phyloP scores from a whole-genome alignment of 23 tunicate genomes.

The Styela clava region DNA sequence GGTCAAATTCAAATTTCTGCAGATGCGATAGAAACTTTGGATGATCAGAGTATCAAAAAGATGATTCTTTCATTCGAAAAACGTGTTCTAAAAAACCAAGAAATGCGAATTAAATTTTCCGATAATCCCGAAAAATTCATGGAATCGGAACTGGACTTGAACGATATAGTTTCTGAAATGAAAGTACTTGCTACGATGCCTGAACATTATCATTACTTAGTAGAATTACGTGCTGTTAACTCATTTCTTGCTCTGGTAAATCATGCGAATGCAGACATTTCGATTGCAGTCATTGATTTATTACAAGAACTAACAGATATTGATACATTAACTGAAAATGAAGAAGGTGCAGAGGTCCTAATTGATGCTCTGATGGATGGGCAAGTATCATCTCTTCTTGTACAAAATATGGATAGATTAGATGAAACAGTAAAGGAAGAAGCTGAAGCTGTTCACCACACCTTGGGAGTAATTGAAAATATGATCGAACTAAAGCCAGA shows the following conservation, averaged over 20 bases:
- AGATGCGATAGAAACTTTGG: conserved; percentile 48
- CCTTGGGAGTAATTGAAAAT: conserved; percentile 80
- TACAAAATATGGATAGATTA: conserved; percentile 84
- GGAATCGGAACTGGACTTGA: conserved; percentile 91
- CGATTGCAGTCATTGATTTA: conserved; percentile 82
- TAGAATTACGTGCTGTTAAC: conserved; percentile 66
- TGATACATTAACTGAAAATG: conserved; percentile 63
- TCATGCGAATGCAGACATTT: conserved; percentile 89
- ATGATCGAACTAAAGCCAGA: conserved; percentile 79
- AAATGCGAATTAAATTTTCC: conserved; percentile 91
- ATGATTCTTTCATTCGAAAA: conserved; percentile 87
- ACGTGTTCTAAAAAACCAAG: conserved; percentile 81
- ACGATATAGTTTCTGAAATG: conserved; percentile 80
- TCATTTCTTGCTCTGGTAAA: conserved; percentile 65
- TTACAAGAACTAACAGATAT: conserved; percentile 84
- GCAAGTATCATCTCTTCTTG: conserved; percentile 57
- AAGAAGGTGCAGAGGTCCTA: conserved; percentile 77
- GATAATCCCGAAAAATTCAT: conserved; percentile 94
- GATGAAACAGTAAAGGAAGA: conserved; percentile 92
- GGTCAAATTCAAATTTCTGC: conserved; percentile 47
- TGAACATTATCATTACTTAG: conserved; percentile 86
- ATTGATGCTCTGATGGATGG: conserved; percentile 85
- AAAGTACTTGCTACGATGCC: conserved; percentile 89
- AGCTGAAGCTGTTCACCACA: conserved; percentile 81
- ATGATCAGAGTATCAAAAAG: conserved; percentile 83